Evolutionary conservation across 2,888 invertebrate species (phyloP), one percentile per base, ranked within the genome.

Genomic region (Geophilus truncorum): DNA sequence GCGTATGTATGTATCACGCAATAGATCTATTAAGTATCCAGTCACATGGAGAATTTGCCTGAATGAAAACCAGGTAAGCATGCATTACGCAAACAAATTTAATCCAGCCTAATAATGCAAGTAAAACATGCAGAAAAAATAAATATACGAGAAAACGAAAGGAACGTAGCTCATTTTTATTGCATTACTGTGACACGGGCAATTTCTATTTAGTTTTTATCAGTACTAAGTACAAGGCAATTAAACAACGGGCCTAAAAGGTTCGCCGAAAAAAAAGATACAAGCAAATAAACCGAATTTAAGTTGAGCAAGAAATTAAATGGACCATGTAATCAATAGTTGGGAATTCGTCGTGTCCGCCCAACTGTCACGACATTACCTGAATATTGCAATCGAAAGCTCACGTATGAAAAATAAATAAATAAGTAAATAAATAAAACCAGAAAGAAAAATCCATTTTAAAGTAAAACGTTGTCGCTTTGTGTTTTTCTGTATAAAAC

Each of bases 331-430:
- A 23, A 62, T 62, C 62, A 62, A 62, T 62, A 62, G 62, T 62
- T 62, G 62, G 62, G 62, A 62, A 62, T 62, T 62, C 62, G 62
- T 62, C 62, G 62, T 62, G 62, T 62, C 62, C 62, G 62, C 62
- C 62, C 62, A 62, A 62, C 62, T 62, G 62, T 62, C 62, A 62
- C 62, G 62, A 62, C 62, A 62, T 62, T 62, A 62, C 62, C 62
- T 62, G 62, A 62, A 62, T 62, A 62, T 62, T 62, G 62, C 62
- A 62, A 62, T 62, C 62, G 62, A 62, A 62, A 62, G 62, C 62
- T 23, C 62, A 62, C 62, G 62, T 62, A 62, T 62, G 62, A 62
- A 62, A 62, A 62, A 45, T 45, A 62, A 62, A 62, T 62, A 62
- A 62, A 62, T 57, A 51, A 51, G 9, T 34, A 34, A 51, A 51